Percentiles rank a stretch among this genome's conserved stretches.
phyloP scores from a whole-genome alignment of 1,140 invertebrate species.

The Leptinotarsa texana region DNA sequence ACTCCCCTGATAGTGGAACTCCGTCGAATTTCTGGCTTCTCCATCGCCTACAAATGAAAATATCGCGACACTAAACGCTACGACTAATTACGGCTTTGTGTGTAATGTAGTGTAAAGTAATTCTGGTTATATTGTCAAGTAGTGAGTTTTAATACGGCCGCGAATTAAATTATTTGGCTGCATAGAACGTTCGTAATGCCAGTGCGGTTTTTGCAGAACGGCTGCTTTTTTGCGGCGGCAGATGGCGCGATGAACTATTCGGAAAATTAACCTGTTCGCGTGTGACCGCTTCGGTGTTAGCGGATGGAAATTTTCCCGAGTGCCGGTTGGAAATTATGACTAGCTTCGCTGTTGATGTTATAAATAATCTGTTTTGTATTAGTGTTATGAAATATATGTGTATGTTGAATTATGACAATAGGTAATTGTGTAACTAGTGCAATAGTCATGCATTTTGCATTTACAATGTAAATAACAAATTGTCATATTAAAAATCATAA shows the following conservation, averaged over 20 bases:
- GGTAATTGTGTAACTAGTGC: too few relatives aligned
- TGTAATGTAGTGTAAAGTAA: slow-evolving; percentile 33
- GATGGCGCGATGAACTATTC: background rate
- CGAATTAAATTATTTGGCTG: slow-evolving; percentile 36
- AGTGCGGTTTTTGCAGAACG: background rate
- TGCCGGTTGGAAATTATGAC: too few relatives aligned
- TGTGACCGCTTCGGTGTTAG: background rate
- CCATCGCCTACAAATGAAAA: slow-evolving; percentile 25
- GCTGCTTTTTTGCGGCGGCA: background rate
- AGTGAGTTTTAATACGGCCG: slow-evolving; percentile 28
- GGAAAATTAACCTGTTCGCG: slow-evolving; percentile 5
- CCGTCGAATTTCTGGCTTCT: slow-evolving; percentile 4
- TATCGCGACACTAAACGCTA: slow-evolving; percentile 28
- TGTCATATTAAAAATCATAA: too few relatives aligned
- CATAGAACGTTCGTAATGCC: slow-evolving; percentile 10
- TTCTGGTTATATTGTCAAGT: slow-evolving; percentile 36
- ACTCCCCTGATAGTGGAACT: slow-evolving; percentile 22
- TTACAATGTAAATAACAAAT: too few relatives aligned
- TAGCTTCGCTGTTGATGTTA: too few relatives aligned
- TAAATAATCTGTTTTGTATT: too few relatives aligned
- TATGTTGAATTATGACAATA: too few relatives aligned
- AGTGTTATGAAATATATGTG: too few relatives aligned
- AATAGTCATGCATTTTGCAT: too few relatives aligned
- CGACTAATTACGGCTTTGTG: slow-evolving; percentile 29
- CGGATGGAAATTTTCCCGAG: too few relatives aligned